Conservation (phyloP, 2,797 vertebrate species). For the Thunnus albacares region DNA sequence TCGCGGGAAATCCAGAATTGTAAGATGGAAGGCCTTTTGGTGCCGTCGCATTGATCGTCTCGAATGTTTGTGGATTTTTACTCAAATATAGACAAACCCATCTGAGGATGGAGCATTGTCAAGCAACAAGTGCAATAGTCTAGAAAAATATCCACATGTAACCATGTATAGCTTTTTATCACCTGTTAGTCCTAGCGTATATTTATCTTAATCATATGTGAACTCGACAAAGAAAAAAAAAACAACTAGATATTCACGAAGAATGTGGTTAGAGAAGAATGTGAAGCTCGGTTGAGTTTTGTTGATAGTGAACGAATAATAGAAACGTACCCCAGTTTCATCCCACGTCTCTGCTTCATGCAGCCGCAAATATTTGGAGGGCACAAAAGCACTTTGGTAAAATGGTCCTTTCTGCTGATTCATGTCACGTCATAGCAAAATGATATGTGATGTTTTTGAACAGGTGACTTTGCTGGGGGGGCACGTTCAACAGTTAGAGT, state of each 20-base stretch:
- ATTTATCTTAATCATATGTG: constrained; percentile 40
- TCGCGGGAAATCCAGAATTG: constrained; percentile 72
- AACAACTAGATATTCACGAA: constrained; percentile 9
- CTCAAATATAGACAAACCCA: constrained; percentile 26
- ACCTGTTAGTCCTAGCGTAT: constrained; percentile 38
- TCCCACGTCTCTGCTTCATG: constrained; percentile 27
- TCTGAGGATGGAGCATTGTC: constrained; percentile 22
- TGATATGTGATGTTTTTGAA: constrained; percentile 6
- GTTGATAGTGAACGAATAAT: constrained; percentile 24
- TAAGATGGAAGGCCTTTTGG: constrained; percentile 56
- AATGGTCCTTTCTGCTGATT: constrained; percentile 5
- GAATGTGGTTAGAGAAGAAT: constrained; percentile 36
- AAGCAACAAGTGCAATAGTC: constrained; percentile 68
- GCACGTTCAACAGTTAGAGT: not conserved
- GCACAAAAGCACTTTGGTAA: constrained; percentile 71
- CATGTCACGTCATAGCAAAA: not conserved
- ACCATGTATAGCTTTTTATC: constrained; percentile 49
- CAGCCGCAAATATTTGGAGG: constrained; percentile 11
- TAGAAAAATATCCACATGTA: constrained; percentile 56
- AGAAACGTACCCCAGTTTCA: constrained; percentile 48
- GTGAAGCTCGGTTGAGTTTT: constrained; percentile 28
- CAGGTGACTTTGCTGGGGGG: not conserved
- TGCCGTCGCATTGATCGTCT: constrained; percentile 46
- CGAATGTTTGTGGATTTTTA: constrained; percentile 54
- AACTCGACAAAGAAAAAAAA: constrained; percentile 42